Evolutionary conservation across 2,797 vertebrate genomes (phyloP).

Genomic region (Syngnathus rostellatus): DNA sequence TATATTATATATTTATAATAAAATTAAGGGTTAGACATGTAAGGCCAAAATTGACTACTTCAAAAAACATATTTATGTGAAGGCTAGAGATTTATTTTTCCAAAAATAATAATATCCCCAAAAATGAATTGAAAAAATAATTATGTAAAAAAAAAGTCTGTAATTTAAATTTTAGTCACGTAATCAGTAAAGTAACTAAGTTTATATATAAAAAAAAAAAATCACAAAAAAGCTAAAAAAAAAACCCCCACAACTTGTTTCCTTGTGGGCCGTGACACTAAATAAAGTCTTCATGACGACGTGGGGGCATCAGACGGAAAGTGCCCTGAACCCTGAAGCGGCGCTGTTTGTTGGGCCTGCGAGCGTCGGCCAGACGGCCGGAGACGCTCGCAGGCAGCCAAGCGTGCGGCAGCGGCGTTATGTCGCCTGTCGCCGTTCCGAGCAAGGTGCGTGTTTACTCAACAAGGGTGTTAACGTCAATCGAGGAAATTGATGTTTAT

Average conservation of each 20-base stretch:
- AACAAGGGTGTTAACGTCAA: conserved; percentile 62
- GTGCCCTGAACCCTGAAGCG: conserved; percentile 44
- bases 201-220: background rate
- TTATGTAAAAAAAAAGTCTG: too few relatives aligned
- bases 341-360: conserved; percentile 40
- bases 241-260: background rate
- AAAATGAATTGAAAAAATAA: background rate
- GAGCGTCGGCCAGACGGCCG: background rate
- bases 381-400: conserved; percentile 9
- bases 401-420: conserved; percentile 24
- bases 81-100: too few relatives aligned
- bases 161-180: too few relatives aligned
- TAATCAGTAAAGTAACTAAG: too few relatives aligned
- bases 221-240: background rate
- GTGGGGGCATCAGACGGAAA: conserved; percentile 25
- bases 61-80: too few relatives aligned
- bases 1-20: too few relatives aligned
- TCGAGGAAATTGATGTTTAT: conserved; percentile 57
- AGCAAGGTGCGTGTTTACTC: conserved; percentile 57
- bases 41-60: too few relatives aligned
- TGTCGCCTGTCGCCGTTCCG: conserved; percentile 12
- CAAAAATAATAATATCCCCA: too few relatives aligned
- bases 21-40: too few relatives aligned
- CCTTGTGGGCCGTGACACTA: conserved; percentile 21
- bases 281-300: conserved; percentile 23